phyloP scores from a whole-genome alignment of 2,797 vertebrate species.

The Gallinago nigripennis region DNA sequence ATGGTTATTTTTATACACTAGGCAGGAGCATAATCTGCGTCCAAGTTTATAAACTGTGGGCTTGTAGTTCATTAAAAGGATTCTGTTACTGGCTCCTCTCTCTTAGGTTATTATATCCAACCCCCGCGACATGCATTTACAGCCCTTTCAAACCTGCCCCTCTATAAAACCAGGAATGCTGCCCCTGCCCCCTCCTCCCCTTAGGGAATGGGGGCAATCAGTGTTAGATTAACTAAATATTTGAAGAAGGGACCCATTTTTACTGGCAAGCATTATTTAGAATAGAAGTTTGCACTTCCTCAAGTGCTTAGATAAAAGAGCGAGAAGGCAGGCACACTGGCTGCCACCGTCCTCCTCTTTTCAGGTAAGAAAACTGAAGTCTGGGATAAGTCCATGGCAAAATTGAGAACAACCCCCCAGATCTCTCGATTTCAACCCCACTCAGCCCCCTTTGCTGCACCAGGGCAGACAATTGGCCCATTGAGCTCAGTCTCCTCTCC shows the following conservation, averaged over 20 bases:
- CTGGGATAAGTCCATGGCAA: not conserved
- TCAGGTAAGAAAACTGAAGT: not conserved
- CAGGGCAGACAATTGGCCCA: not conserved
- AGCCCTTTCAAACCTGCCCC: slow-evolving; percentile 37
- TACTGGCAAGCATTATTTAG: slow-evolving; percentile 11
- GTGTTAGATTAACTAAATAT: slow-evolving; percentile 50
- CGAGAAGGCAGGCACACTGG: fast-evolving
- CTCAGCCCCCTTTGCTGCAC: not conserved
- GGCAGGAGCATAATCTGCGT: slow-evolving; percentile 21
- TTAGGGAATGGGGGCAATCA: slow-evolving; percentile 17
- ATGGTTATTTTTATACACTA: slow-evolving; percentile 17
- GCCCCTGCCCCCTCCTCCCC: slow-evolving; percentile 2
- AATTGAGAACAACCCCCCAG: not conserved
- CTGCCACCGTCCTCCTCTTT: not conserved
- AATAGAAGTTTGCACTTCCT: slow-evolving; percentile 37
- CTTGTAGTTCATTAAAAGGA: slow-evolving; percentile 60
- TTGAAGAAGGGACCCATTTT: slow-evolving; percentile 48
- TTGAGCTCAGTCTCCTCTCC: not conserved
- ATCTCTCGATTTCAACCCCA: not conserved
- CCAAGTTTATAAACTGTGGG: slow-evolving; percentile 60
- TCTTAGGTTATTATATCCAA: slow-evolving; percentile 13
- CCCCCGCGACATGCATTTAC: not conserved
- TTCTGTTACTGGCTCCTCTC: slow-evolving; percentile 49
- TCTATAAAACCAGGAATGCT: slow-evolving; percentile 60
- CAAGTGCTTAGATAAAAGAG: not conserved